Percentiles rank a stretch among this genome's conserved stretches.
phyloP scores from a whole-genome alignment of 2,888 invertebrate species.

The Microctonus brassicae region DNA sequence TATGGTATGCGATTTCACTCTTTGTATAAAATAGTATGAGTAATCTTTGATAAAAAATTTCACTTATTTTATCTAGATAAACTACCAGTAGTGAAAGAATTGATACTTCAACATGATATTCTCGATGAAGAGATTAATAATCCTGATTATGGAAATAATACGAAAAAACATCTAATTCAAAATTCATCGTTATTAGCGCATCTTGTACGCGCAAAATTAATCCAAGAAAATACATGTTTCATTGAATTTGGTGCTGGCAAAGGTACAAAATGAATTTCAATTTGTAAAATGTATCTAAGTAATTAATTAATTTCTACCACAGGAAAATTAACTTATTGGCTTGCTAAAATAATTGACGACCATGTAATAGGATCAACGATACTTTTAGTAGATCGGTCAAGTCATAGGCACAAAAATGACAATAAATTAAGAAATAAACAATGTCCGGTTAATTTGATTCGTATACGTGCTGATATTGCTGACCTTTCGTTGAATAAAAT shows the following conservation, averaged over 20 bases:
- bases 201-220: slow-evolving; percentile 74
- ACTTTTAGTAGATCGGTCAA: slow-evolving; percentile 83
- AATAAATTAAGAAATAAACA: slow-evolving; percentile 73
- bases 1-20: too few relatives aligned
- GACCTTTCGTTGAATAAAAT: slow-evolving; percentile 78
- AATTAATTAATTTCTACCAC: slow-evolving; percentile 33
- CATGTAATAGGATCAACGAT: slow-evolving; percentile 71
- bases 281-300: neutral
- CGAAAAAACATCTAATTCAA: slow-evolving; percentile 83
- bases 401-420: slow-evolving; percentile 86
- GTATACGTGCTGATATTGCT: slow-evolving; percentile 86
- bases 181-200: slow-evolving; percentile 83
- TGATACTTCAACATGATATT: slow-evolving; percentile 68
- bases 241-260: slow-evolving; percentile 94
- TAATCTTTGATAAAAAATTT: neutral
- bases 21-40: too few relatives aligned
- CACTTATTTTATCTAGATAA: slow-evolving; percentile 50
- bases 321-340: slow-evolving; percentile 86
- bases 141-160: slow-evolving; percentile 74
- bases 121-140: slow-evolving; percentile 71
- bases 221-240: slow-evolving; percentile 77
- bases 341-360: slow-evolving; percentile 75
- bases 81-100: slow-evolving; percentile 66
- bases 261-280: slow-evolving; percentile 72
- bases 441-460: slow-evolving; percentile 70